Evolutionary conservation across 2,797 vertebrate species (phyloP).

Genomic region (Petrocephalus schoutedeni): DNA sequence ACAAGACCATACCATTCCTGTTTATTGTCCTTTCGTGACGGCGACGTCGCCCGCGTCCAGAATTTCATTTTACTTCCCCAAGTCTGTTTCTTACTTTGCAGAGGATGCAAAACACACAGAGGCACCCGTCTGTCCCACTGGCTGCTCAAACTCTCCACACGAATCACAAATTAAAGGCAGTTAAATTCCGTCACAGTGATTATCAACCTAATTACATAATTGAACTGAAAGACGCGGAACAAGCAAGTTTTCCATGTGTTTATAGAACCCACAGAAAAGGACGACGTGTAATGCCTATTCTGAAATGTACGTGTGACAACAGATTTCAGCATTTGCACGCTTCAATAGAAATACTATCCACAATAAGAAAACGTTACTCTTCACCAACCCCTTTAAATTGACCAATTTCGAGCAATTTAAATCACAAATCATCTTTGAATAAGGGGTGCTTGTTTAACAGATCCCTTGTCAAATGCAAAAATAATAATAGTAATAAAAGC

Average conservation of each 20-base stretch:
- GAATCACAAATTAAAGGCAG: slow-evolving; percentile 56
- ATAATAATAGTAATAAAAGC: slow-evolving; percentile 73
- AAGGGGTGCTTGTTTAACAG: slow-evolving; percentile 58
- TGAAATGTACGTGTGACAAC: slow-evolving; percentile 47
- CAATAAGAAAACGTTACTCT: slow-evolving; percentile 56
- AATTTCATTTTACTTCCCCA: slow-evolving; percentile 44
- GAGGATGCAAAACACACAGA: slow-evolving; percentile 42
- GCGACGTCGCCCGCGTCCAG: slow-evolving; percentile 35
- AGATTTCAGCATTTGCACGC: slow-evolving; percentile 59
- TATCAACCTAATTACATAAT: slow-evolving; percentile 60
- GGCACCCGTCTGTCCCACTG: slow-evolving; percentile 40
- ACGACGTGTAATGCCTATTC: slow-evolving; percentile 47
- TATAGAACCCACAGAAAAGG: slow-evolving; percentile 46
- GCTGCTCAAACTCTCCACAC: slow-evolving; percentile 53
- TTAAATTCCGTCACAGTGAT: slow-evolving; percentile 56
- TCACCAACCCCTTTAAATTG: slow-evolving; percentile 57
- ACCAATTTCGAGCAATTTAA: slow-evolving; percentile 71
- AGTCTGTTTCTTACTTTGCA: slow-evolving; percentile 40
- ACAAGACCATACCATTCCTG: slow-evolving; percentile 35
- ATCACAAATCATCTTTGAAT: slow-evolving; percentile 69
- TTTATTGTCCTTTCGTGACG: slow-evolving; percentile 24
- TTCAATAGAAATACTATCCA: slow-evolving; percentile 64
- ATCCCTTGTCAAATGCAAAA: slow-evolving; percentile 69
- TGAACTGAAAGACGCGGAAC: slow-evolving; percentile 46
- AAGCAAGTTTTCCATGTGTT: slow-evolving; percentile 50